Evolutionary conservation across 2,888 invertebrate genomes (phyloP), one percentile per base, ranked within the genome.

Genomic region (Brachycybe producta): DNA sequence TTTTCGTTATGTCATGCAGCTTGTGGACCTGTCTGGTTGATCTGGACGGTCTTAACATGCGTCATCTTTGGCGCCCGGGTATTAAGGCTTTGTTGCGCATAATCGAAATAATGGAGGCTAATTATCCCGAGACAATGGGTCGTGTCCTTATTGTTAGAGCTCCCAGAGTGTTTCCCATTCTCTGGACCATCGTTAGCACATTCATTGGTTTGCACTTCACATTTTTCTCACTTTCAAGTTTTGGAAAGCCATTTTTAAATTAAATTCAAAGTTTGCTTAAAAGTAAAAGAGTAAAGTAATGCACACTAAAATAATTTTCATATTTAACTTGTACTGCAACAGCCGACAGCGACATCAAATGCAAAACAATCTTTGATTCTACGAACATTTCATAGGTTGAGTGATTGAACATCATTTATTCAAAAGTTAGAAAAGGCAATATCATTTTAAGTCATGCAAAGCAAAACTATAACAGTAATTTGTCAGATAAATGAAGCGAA

Each of bases 51-150:
- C 74, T 94, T 47, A 90, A 88, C 67, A 91, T 94, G 90, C 75
- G 92, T 2, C 92, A 94, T 69, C 73, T 94, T 54, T 94, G 92
- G 92, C 72, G 91, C 57, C 92, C 92, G 0, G 92, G 92, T 23
- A 82, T 94, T 56, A 78, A 80, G 59, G 71, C 72, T 34, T 64
- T 77, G 39, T 62, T 75, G 27, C 67, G 74, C 54, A 77, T 82
- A 55, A 84, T 84, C 59, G 83, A 85, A 67, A 82, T 87, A 43
- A 88, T 90, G 24, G 87, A 92, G 67, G 83, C 83, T 39, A 90
- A 92, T 70, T 94, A 94, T 70, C 92, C 92, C 1, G 92, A 94
- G 72, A 92, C 91, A 8, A 84, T 92, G 82, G 88, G 87, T 1
- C 73, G 85, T 32, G 84, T 92, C 54, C 74, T 92, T 52, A 86